Base-by-base conservation (phyloP, 2,797 vertebrate genomes). In the Falco columbarius region DNA sequence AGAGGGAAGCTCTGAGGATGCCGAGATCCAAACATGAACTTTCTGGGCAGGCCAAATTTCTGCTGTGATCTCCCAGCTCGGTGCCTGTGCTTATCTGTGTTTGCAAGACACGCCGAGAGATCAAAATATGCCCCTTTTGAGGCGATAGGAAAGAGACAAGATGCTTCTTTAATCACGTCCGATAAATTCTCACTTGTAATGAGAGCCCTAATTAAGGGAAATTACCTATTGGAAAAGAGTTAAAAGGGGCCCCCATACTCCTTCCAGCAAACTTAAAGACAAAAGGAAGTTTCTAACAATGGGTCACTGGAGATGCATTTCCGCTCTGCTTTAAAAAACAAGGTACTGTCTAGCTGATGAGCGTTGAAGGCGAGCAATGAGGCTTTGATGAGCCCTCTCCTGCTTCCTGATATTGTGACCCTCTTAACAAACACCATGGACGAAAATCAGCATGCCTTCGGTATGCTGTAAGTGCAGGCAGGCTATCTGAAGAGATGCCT, bases 321-420 rank as follows among this genome's bases (percentile, higher is more conserved):
- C 99, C 98, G 98, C 97, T 97, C 95, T 21, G 96, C 98, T 99
- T 99, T 97, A 98, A 98, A 99, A 98, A 99, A 98, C 98, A 98
- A 98, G 98, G 97, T 97, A 98, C 98, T 99, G 98, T 98, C 98
- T 97, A 98, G 98, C 96, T 98, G 99, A 99, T 98, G 98, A 98
- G 98, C 98, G 98, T 97, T 89, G 98, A 95, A 98, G 98, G 98
- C 98, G 82, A 98, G 96, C 92, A 95, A 94, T 13, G 79, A 95
- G 66, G 98, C 99, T 99, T 99, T 99, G 99, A 99, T 99, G 99
- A 99, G 98, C 98, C 99, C 98, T 98, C 98, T 99, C 98, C 98
- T 99, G 98, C 99, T 99, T 99, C 99, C 99, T 99, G 99, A 99
- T 99, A 99, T 99, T 99, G 99, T 99, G 98, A 99, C 98, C 98